Evolutionary conservation across 1,140 invertebrate species (phyloP), one percentile per base, ranked within the genome.

Genomic region (Tigriopus japonicus): DNA sequence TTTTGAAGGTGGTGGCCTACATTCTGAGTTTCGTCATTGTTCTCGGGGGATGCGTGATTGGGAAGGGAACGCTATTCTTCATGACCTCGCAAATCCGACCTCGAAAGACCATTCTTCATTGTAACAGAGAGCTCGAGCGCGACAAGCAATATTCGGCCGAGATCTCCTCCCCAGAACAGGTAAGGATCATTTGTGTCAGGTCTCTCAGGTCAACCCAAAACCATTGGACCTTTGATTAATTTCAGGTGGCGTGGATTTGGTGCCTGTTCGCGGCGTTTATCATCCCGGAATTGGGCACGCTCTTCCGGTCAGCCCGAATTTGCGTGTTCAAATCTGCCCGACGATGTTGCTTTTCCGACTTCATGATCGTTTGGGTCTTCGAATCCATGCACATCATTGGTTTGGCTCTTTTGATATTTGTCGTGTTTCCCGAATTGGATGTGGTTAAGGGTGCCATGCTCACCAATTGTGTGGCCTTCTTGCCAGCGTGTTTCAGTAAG

Each of bases 361-460:
- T 86, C 67, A 71, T 84, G 23, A 68, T 81, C 63, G 79, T 87
- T 21, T 82, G 82, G 63, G 64, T 88, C 13, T 82, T 89, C 68
- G 91, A 96, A 74, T 84, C 85, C 0, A 74, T 87, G 12, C 89
- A 94, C 68, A 83, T 85, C 0, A 73, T 89, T 52, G 93, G 93
- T 1, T 69, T 93, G 40, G 83, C 82, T 2, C 68, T 94, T 19
- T 73, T 96, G 62, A 81, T 92, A 62, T 90, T 91, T 67, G 78
- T 83, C 28, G 81, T 96, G 41, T 75, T 96, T 6, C 92, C 93
- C 0, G 82, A 89, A 67, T 70, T 95, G 40, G 88, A 96, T 71
- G 87, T 90, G 21, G 81, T 94, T 41, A 86, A 90, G 72, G 89
- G 86, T 2, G 83, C 88, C 10, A 90, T 95, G 85, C 73, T 95